Base-by-base conservation (phyloP, 2,888 invertebrate genomes). In the Alloplasta piceator region DNA sequence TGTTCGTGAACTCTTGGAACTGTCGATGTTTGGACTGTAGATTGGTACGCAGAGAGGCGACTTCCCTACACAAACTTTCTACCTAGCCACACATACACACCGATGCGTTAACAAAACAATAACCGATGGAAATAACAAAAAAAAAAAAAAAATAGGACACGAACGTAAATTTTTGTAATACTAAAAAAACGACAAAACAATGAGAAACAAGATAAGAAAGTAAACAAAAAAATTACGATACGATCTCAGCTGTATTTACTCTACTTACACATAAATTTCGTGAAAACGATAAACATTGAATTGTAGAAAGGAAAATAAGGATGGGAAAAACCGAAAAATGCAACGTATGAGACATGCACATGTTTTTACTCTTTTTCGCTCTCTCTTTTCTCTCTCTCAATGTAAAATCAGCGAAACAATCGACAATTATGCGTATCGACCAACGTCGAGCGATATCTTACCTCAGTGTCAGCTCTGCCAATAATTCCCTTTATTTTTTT, bases 11-110 rank as follows among this genome's bases (percentile, higher is more conserved):
- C 79, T 92, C 92, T 90, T 92, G 89, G 83, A 90, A 89, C 82
- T 91, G 92, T 85, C 89, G 91, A 87, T 92, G 91, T 86, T 92
- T 92, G 89, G 91, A 91, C 86, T 91, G 92, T 85, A 92, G 90
- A 87, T 88, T 90, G 86, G 91, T 90, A 86, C 91, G 91, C 77
- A 92, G 92, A 87, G 91, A 91, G 90, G 92, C 89, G 88, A 92
- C 89, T 92, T 92, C 92, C 90, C 92, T 92, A 92, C 91, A 90
- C 90, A 92, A 91, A 92, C 85, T 92, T 91, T 91, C 92, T 92
- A 92, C 92, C 92, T 92, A 90, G 91, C 91, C 91, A 89, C 91
- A 86, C 83, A 90, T 85, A 90, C 84, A 91, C 87, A 90, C 84
- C 93, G 93, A 91, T 94, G 93, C 93, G 93, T 90, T 90, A 86